Percentiles rank a stretch among this genome's conserved stretches.
Conservation (phyloP, 2,888 invertebrate species). For the Monoplex corrugatus region DNA sequence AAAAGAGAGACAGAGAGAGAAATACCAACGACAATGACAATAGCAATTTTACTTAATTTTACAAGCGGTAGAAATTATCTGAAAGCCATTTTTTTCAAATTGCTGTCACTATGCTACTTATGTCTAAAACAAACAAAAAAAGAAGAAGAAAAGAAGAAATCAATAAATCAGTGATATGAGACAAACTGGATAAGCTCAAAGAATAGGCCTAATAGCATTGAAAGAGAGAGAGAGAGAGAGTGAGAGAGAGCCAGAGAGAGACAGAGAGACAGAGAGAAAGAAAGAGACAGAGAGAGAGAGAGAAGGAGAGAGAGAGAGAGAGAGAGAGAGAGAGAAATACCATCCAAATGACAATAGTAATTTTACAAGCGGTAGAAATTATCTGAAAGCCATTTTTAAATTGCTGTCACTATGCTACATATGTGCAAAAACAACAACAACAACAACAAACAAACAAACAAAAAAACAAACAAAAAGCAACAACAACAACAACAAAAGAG, state of each 20-base stretch:
- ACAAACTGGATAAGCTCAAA: not conserved
- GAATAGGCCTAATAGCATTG: not conserved
- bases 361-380: no score
- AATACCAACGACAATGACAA: no score
- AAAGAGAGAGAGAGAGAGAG: constrained; percentile 36
- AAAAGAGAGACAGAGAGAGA: not conserved
- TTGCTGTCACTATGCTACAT: no score
- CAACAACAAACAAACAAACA: no score
- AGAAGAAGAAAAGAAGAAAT: not conserved
- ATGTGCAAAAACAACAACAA: not conserved
- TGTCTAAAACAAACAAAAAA: not conserved
- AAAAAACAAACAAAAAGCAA: no score
- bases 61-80: no score
- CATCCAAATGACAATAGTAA: no score
- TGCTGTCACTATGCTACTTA: no score
- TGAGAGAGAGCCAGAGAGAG: constrained; percentile 30
- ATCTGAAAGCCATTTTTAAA: no score
- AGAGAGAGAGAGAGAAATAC: constrained; percentile 3
- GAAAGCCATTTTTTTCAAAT: no score
- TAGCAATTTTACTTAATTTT: no score
- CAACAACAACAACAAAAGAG: not conserved
- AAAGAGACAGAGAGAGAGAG: constrained; percentile 21
- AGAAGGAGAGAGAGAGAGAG: not conserved
- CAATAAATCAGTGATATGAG: no score
- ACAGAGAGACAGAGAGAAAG: constrained; percentile 21